These are phyloP conservation scores for Sarcophaga subvicina DNA, from an alignment of 2,888 invertebrate genomes.

Conservation along the genomic window DNA sequence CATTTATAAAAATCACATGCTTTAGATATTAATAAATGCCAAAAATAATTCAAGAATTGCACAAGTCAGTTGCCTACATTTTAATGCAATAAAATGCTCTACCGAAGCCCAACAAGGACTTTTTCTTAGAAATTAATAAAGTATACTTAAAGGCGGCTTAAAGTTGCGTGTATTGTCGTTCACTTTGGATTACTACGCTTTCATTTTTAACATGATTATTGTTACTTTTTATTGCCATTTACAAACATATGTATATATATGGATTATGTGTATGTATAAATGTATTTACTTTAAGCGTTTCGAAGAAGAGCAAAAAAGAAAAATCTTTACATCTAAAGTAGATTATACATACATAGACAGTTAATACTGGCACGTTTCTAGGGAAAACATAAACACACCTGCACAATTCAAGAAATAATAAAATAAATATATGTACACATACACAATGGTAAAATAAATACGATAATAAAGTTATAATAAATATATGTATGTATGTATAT, in stretches of 20 bases:
- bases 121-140: background rate
- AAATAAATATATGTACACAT: background rate
- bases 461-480: slow-evolving; percentile 3
- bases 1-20: background rate
- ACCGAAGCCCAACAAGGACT: background rate
- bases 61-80: background rate
- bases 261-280: background rate
- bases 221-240: background rate
- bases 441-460: background rate
- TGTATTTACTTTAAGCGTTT: slow-evolving; percentile 4
- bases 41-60: background rate
- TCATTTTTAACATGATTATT: background rate
- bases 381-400: background rate
- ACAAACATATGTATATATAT: background rate
- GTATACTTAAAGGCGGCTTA: background rate
- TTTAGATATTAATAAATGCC: background rate
- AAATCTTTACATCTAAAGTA: background rate
- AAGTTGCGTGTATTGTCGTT: background rate
- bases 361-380: slow-evolving; percentile 26
- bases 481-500: background rate
- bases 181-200: background rate
- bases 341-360: slow-evolving; percentile 24
- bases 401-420: background rate
- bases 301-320: background rate
- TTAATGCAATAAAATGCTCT: background rate